Base-by-base conservation (phyloP, 1,140 invertebrate species). In the Cyrtorhinus lividipennis region DNA sequence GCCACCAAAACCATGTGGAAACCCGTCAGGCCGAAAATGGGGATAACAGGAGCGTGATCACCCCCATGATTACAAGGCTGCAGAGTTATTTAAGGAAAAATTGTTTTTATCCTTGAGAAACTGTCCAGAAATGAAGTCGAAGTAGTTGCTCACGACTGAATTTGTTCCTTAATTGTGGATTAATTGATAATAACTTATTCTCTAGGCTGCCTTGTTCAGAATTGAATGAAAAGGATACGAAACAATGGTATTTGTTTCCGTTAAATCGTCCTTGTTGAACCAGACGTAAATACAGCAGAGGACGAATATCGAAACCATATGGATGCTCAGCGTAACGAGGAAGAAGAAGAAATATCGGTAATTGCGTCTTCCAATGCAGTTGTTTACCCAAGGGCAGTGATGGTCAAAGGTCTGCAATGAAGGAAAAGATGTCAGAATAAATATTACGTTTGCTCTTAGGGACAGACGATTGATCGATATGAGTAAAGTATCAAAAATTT, bases 381-480 rank as follows among this genome's bases (percentile, higher is more conserved):
- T 99, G 77, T 99, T 98, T 67, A 99, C 91, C 96, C 96, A 99
- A 60, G 96, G 96, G 79, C 97, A 99, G 77, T 99, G 97, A 82
- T 99, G 97, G 78, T 99, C 97, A 77, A 99, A 99, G 27, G 93
- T 98, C 90, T 98, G 80, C 64, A 87, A 85, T n/a, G n/a, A n/a
- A n/a, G n/a, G n/a, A n/a, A n/a, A n/a, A 67, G 73, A 72, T 72
- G n/a, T n/a, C n/a, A n/a, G n/a, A n/a, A n/a, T n/a, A n/a, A n/a
- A n/a, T n/a, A n/a, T n/a, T n/a, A n/a, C n/a, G n/a, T n/a, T n/a
- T n/a, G n/a, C n/a, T n/a, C n/a, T n/a, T n/a, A n/a, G n/a, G n/a
- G n/a, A n/a, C n/a, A n/a, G n/a, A n/a, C n/a, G n/a, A n/a, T n/a
- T n/a, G n/a, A n/a, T n/a, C n/a, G n/a, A n/a, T n/a, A n/a, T n/a